Percentiles rank a stretch among this genome's conserved stretches.
Conservation (phyloP, 2,113 vertebrate genomes). For the Paramormyrops kingsleyae region DNA sequence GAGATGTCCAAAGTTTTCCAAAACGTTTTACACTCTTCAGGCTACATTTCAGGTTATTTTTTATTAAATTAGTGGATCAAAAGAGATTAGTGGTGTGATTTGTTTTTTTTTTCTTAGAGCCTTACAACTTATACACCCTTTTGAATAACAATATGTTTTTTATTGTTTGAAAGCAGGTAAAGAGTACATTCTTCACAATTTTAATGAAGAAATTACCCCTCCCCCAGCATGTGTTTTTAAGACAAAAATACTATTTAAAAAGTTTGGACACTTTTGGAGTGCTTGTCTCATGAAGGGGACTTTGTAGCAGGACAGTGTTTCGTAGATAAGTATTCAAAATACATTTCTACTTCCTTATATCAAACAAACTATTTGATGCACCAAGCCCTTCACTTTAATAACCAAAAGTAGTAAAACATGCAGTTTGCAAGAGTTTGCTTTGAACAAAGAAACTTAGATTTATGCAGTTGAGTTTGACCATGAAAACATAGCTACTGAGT, state of each 20-base stretch:
- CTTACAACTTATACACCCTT: not conserved
- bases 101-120: not conserved
- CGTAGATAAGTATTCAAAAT: not conserved
- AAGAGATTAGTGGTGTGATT: not conserved
- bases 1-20: not conserved
- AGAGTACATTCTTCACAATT: not conserved
- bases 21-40: not conserved
- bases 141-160: not conserved
- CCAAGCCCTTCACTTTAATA: not conserved
- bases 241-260: not conserved
- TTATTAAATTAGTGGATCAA: not conserved
- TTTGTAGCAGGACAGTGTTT: not conserved
- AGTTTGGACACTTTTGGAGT: not conserved
- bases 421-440: not conserved
- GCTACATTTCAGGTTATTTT: not conserved
- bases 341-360: not conserved
- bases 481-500: not conserved
- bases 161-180: not conserved
- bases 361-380: not conserved
- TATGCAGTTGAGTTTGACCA: not conserved
- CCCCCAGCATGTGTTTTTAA: not conserved
- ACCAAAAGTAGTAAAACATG: not conserved
- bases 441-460: not conserved
- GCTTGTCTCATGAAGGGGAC: not conserved
- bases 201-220: not conserved